Percentiles rank a stretch among this genome's conserved stretches.
These are phyloP conservation scores for Melozone crissalis DNA, from an alignment of 2,113 vertebrate species.

Conservation along the genomic window DNA sequence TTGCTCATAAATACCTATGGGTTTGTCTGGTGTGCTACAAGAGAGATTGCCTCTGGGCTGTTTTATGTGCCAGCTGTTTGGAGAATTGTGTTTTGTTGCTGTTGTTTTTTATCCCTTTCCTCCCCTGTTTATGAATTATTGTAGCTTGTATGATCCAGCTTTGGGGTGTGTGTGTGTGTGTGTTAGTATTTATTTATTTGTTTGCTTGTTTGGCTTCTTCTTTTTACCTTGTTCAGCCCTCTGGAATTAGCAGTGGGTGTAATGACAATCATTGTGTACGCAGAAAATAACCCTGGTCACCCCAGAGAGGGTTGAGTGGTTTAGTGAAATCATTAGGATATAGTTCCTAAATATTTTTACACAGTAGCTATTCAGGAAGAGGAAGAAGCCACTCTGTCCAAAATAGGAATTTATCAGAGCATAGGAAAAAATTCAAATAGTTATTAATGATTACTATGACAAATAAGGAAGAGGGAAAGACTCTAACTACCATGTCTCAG, in stretches of 20 bases:
- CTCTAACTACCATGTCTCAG: neutral
- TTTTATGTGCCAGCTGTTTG: conserved; percentile 36
- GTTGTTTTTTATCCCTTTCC: neutral
- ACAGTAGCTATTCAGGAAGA: neutral
- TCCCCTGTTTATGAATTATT: conserved; percentile 46
- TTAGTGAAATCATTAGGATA: conserved; percentile 51
- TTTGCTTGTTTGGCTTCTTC: neutral
- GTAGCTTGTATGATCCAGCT: conserved; percentile 24
- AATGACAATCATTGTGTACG: neutral
- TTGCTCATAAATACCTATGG: conserved; percentile 31
- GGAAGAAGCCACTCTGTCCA: neutral
- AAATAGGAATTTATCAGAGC: neutral
- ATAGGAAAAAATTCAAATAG: neutral
- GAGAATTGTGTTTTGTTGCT: conserved; percentile 52
- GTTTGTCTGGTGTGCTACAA: conserved; percentile 27
- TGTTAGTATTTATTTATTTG: neutral
- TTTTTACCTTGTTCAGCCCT: neutral
- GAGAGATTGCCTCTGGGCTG: conserved; percentile 28
- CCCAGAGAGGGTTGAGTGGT: neutral
- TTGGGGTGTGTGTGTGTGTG: neutral
- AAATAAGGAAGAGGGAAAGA: neutral
- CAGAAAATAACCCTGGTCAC: conserved; percentile 13
- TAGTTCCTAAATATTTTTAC: conserved; percentile 2
- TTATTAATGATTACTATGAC: neutral
- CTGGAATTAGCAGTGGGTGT: neutral